A percentile compares a stretch with the other conserved stretches of the same genome.
phyloP scores from a whole-genome alignment of 2,797 vertebrate species.

The Coilia nasus region DNA sequence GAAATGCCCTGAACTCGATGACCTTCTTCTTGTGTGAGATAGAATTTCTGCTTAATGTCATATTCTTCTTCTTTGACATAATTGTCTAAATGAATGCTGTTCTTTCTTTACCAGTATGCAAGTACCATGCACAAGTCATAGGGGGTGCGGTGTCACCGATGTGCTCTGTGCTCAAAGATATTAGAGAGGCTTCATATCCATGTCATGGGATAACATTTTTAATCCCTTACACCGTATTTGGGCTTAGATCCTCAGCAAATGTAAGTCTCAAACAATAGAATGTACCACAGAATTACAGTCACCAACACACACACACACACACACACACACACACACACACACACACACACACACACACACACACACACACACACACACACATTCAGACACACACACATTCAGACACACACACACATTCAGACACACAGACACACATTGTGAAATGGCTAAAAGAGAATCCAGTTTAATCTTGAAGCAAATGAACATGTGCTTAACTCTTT shows the following conservation, averaged over 20 bases:
- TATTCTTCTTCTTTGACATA: no score
- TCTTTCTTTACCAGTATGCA: background rate
- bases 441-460: background rate
- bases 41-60: background rate
- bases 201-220: conserved; percentile 23
- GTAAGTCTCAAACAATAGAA: background rate
- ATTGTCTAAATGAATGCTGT: background rate
- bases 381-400: no score
- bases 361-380: no score
- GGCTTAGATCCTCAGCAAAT: conserved; percentile 7
- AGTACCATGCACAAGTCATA: background rate
- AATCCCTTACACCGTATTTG: background rate
- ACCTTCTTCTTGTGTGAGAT: background rate
- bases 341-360: no score
- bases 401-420: no score
- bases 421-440: no score
- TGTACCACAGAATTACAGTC: background rate
- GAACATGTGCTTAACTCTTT: conserved; percentile 1
- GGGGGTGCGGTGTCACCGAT: background rate
- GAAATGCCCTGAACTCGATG: background rate
- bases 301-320: no score
- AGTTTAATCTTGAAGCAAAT: conserved; percentile 11
- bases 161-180: background rate
- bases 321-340: no score
- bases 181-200: background rate